These are phyloP conservation scores for Melieria omissa DNA, from an alignment of 2,888 invertebrate species.

Conservation along the genomic window DNA sequence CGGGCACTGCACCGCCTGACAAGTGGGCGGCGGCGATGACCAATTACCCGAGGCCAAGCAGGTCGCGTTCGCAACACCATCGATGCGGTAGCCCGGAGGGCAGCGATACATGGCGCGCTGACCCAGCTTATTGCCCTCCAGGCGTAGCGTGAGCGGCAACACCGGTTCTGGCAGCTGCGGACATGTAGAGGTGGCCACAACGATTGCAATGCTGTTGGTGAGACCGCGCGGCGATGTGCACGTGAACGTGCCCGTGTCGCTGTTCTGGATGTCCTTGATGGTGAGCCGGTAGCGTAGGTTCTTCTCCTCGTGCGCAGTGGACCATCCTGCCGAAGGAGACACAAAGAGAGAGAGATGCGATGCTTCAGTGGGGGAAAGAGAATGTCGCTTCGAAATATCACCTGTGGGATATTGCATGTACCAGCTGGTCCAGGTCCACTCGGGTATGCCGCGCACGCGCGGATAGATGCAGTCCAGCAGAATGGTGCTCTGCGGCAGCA, in stretches of 20 bases:
- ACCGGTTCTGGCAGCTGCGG: slow-evolving; percentile 73
- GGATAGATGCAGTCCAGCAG: slow-evolving; percentile 86
- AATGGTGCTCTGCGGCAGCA: slow-evolving; percentile 80
- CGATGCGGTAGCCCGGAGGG: slow-evolving; percentile 81
- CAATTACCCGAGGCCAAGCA: slow-evolving; percentile 87
- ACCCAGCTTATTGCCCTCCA: slow-evolving; percentile 83
- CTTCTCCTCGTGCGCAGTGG: slow-evolving; percentile 70
- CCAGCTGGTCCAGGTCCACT: slow-evolving; percentile 89
- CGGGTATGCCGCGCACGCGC: slow-evolving; percentile 80
- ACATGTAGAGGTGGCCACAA: slow-evolving; percentile 79
- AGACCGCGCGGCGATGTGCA: slow-evolving; percentile 85
- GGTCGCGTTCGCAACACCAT: slow-evolving; percentile 81
- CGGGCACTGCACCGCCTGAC: slow-evolving; percentile 83
- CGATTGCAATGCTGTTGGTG: slow-evolving; percentile 69
- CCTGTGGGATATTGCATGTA: slow-evolving; percentile 83
- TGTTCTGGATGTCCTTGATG: slow-evolving; percentile 83
- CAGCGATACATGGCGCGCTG: slow-evolving; percentile 76
- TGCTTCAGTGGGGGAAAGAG: not conserved
- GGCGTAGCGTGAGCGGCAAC: slow-evolving; percentile 75
- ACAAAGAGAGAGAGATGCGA: not conserved
- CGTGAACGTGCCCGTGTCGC: slow-evolving; percentile 86
- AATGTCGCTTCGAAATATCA: slow-evolving; percentile 54
- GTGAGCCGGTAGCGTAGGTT: slow-evolving; percentile 85
- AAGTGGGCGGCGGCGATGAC: slow-evolving; percentile 79
- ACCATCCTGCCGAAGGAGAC: slow-evolving; percentile 60